phyloP scores from a whole-genome alignment of 2,888 invertebrate species.

The Celastrina argiolus region DNA sequence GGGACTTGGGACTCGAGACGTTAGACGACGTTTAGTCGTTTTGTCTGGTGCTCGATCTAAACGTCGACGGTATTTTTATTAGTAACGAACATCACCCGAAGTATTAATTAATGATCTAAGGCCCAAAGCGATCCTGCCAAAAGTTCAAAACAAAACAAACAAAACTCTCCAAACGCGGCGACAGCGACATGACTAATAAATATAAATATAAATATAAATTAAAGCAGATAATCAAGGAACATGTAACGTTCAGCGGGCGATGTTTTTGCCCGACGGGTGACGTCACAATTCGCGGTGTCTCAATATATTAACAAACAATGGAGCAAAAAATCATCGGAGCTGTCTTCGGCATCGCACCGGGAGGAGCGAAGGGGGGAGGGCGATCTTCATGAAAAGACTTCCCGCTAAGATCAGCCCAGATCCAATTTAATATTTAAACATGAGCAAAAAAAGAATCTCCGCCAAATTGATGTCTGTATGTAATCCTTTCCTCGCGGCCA shows the following conservation, averaged over 20 bases:
- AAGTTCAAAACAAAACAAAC: not conserved
- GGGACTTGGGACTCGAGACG: too few relatives aligned
- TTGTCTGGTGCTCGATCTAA: not conserved
- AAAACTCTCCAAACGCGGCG: not conserved
- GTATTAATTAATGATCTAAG: too few relatives aligned
- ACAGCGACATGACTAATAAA: constrained; percentile 3
- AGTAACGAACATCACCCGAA: not conserved
- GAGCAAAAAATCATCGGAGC: not conserved
- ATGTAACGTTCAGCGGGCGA: not conserved
- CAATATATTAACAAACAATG: constrained; percentile 15
- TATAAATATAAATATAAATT: too few relatives aligned
- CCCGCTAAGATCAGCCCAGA: too few relatives aligned
- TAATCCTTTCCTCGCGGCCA: too few relatives aligned
- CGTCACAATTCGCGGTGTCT: not conserved
- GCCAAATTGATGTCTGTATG: too few relatives aligned
- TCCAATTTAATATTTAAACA: too few relatives aligned
- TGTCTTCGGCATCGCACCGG: not conserved
- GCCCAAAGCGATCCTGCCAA: not conserved
- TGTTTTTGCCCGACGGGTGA: constrained; percentile 3
- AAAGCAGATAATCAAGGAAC: constrained; percentile 1
- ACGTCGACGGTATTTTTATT: not conserved
- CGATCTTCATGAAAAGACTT: not conserved
- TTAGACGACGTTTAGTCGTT: not conserved
- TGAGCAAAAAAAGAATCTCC: too few relatives aligned
- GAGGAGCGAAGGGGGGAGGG: not conserved